Evolutionary conservation across 2,797 vertebrate species (phyloP).

Genomic region (Poecile montanus): DNA sequence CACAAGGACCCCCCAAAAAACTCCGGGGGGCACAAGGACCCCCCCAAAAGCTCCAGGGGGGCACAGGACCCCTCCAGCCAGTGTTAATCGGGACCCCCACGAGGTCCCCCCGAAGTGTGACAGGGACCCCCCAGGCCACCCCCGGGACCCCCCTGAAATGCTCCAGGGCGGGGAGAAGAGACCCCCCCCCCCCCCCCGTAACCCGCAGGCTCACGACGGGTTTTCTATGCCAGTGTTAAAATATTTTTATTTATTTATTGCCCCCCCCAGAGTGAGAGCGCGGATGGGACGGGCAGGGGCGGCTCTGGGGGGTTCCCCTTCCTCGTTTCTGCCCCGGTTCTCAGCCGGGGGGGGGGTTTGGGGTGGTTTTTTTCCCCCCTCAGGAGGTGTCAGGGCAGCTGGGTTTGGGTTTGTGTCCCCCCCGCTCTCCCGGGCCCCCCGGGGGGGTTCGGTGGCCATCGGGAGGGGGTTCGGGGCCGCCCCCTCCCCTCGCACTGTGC

Average conservation of each 20-base stretch:
- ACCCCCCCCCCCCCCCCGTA: background rate
- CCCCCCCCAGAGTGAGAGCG: background rate
- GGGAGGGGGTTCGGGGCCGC: background rate
- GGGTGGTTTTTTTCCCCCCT: background rate
- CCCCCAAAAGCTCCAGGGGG: background rate
- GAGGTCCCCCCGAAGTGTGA: background rate
- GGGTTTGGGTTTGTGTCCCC: background rate
- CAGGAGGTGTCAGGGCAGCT: background rate
- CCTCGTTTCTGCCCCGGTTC: background rate
- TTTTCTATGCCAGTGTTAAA: background rate
- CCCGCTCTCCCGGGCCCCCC: background rate
- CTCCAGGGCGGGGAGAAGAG: background rate
- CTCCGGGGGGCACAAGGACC: too few species aligned
- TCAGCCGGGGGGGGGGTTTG: too few species aligned
- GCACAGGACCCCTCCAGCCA: background rate
- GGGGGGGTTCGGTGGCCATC: background rate
- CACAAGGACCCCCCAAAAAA: background rate
- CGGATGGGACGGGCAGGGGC: background rate
- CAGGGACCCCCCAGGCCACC: background rate
- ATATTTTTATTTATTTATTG: background rate
- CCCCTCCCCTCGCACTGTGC: slow-evolving; percentile 49
- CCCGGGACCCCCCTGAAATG: background rate
- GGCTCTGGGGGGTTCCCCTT: background rate
- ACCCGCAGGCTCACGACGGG: background rate
- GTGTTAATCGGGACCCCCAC: background rate